Evolutionary conservation across 2,888 invertebrate species (phyloP), one percentile per base, ranked within the genome.

Genomic region (Phytoseiulus persimilis): DNA sequence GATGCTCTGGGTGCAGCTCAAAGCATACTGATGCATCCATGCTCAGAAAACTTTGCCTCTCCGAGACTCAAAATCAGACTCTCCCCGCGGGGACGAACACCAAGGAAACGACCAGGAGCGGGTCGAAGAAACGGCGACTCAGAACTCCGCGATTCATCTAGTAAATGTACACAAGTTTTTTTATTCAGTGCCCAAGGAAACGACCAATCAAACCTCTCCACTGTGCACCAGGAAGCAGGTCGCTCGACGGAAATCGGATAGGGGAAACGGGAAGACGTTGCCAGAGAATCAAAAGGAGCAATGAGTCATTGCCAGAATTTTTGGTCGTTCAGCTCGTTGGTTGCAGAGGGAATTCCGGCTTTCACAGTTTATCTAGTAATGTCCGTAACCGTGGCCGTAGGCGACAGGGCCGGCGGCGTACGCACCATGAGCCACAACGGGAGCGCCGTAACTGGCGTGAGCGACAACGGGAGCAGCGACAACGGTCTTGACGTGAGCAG

Each of bases 371-470:
- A 23, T 65, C 65, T 65, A 65, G 65, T 65, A 65, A 23, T 65
- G 65, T 87, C 87, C 87, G 32, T 33, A 45, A 31, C 87, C 87
- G 14, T 87, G 23, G 5, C 33, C 87, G 33, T n/a, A 33, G 31
- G 33, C 32, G 18, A 9, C 23, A 31, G 32, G 6, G 5, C 3
- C 87, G n/a, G 14, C 18, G 11, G 5, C 87, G 65, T 39, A 39
- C 5, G 39, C 39, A 39, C 65, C 65, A 23, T 65, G 28, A 65
- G 65, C 65, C 11, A 39, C 5, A 18, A 33, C 33, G 33, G 87
- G 87, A 33, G 87, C 33, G 18, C 33, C 33, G 87, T 33, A 87
- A n/a, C 39, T 39, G 32, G 87, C 87, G 87, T 87, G 87, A 28
- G 32, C 87, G 31, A 33, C 87, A 87, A 87, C 45, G 32, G 87